Conservation (phyloP, 2,113 vertebrate species). For the Pedetes capensis region DNA sequence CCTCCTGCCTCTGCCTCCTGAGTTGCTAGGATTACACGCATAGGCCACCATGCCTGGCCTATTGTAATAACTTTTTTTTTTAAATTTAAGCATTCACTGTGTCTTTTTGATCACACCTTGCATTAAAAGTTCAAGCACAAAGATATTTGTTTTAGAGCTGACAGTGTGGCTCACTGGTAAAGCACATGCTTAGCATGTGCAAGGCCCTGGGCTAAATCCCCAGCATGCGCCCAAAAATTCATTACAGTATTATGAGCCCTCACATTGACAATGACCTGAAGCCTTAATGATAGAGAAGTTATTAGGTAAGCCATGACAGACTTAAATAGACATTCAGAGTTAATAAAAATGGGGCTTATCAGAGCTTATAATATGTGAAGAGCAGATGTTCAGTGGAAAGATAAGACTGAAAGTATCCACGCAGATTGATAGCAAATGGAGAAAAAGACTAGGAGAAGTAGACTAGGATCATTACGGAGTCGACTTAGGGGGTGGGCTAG, state of each 20-base stretch:
- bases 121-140: no score
- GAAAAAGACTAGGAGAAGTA: conserved; percentile 5
- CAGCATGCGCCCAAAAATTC: not conserved
- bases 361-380: not conserved
- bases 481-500: not conserved
- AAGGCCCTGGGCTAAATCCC: no score
- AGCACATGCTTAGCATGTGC: no score
- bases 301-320: not conserved
- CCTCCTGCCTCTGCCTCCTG: no score
- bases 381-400: not conserved
- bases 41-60: no score
- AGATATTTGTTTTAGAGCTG: not conserved
- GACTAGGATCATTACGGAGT: not conserved
- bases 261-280: not conserved
- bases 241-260: not conserved
- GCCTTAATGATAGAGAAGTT: not conserved
- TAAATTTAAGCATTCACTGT: no score
- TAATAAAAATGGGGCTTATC: not conserved
- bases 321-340: not conserved
- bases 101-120: no score
- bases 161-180: no score
- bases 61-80: no score
- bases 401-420: not conserved
- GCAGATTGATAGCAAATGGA: not conserved
- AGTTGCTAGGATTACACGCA: no score